Evolutionary conservation across 2,797 vertebrate species (phyloP), one percentile per base, ranked within the genome.

Genomic region (Melanotaenia pygmaea): DNA sequence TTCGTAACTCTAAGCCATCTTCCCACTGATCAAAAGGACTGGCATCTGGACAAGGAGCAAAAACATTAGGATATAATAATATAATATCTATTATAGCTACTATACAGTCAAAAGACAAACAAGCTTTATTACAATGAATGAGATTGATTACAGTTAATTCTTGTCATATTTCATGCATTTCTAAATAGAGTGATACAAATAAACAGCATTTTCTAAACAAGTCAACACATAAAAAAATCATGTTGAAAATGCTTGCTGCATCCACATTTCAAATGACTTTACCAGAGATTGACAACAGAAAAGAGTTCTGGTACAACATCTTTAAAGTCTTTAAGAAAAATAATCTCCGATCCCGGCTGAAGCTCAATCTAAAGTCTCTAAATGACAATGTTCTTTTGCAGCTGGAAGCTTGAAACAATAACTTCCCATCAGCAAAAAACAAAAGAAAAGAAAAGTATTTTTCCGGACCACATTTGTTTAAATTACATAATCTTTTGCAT

Each of bases 41-140:
- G 65, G 84, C 89, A 64, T 90, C 92, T 93, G 86, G 20, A 81
- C 9, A 64, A 72, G 77, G 38, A 78, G 3, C 10, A 80, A 8
- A 80, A 14, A 45, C 4, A 43, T 26, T 6, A 60, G 11, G 24
- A 67, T n/a, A 11, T 11, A 24, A 30, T 20, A 58, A 26, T 11
- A 10, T 32, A 30, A 30, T 30, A 30, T 59, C 9, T n/a, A 4
- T 5, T 0, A 9, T 30, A 5, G 10, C 22, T 24, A 22, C n/a
- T 26, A 53, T 12, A 18, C 22, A 26, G 22, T 1, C n/a, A 22
- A 13, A 38, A 38, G 12, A 11, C 2, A 30, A 40, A 43, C 40
- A 43, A 18, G 13, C 40, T 43, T 3, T 43, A 4, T 4, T 43
- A 43, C 12, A 43, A 43, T 45, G 43, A 45, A 2, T 8, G 43